Evolutionary conservation across 1,140 invertebrate species (phyloP), one percentile per base, ranked within the genome.

Genomic region (Drosophila kanapiae): DNA sequence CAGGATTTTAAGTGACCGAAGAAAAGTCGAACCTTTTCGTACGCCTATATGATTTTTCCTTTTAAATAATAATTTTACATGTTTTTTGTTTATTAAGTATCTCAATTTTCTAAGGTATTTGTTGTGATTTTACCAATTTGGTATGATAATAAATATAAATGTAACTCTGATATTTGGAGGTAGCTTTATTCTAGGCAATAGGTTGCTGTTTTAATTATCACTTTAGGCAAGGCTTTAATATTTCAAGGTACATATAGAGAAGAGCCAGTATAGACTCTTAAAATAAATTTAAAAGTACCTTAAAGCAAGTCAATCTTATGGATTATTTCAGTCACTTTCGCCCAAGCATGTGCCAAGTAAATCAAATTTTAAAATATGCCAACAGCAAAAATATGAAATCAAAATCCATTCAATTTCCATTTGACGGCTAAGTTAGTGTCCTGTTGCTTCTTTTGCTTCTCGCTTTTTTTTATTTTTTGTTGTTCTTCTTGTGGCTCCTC

Each of bases 371-470:
- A 72, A 65, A 71, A 76, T 71, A 64, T 81, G 65, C 60, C 60
- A 77, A 54, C 23, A 59, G 59, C 47, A 77, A 77, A 82, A 72
- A 82, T 79, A 75, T 72, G 62, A 75, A 82, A 82, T 82, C 75
- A 75, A 82, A 82, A 78, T 78, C 68, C 80, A 67, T 82, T 82
- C 62, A 78, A 68, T 82, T 78, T 78, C 43, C 74, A 63, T 70
- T 70, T 51, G 54, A 57, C 43, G 51, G 40, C 29, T n/a, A 38
- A 58, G 27, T 56, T 27, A 13, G 42, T 18, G 42, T 43, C 35
- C 68, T 72, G 47, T 72, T 49, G 45, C 70, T 75, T 14, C 13
- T n/a, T n/a, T 37, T 33, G n/a, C 10, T 29, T n/a, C 3, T 13
- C n/a, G n/a, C n/a, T n/a, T n/a, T n/a, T n/a, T n/a, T n/a, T n/a